Conservation (phyloP, 2,888 invertebrate species). For the Trissolcus brochymenae region DNA sequence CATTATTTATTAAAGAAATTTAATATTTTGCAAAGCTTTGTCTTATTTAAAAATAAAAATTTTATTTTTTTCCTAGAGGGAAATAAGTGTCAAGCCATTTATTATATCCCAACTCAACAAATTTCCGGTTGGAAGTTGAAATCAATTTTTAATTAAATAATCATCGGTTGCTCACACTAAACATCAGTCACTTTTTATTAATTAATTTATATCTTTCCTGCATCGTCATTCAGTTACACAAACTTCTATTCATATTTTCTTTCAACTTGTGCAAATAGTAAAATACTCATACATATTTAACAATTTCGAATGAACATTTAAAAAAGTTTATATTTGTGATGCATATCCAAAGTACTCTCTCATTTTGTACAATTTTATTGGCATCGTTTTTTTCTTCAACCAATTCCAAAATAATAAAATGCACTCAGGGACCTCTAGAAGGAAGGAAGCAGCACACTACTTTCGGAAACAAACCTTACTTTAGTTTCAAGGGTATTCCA, state of each 20-base stretch:
- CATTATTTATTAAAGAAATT: too few species aligned
- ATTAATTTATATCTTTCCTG: neutral
- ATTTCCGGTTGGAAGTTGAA: too few species aligned
- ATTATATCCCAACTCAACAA: too few species aligned
- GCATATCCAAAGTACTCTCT: neutral
- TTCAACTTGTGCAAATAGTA: neutral
- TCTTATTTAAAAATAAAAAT: too few species aligned
- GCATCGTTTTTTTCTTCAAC: neutral
- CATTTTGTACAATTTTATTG: neutral
- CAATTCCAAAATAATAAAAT: slow-evolving; percentile 60
- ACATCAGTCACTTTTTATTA: neutral
- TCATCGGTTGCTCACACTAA: too few species aligned
- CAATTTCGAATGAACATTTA: too few species aligned
- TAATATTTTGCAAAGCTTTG: too few species aligned
- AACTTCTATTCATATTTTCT: too few species aligned
- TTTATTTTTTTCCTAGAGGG: too few species aligned
- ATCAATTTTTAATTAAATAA: too few species aligned
- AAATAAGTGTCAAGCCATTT: too few species aligned
- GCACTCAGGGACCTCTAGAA: slow-evolving; percentile 66
- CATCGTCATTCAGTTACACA: neutral
- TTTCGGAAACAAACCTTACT: slow-evolving; percentile 62
- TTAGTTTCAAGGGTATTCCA: slow-evolving; percentile 71
- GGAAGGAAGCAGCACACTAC: slow-evolving; percentile 64
- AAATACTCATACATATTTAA: too few species aligned
- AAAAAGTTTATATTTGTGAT: neutral